A percentile compares a stretch with the other conserved stretches of the same genome.
Evolutionary conservation across 1,140 invertebrate genomes (phyloP).

Genomic region (Samia ricini): DNA sequence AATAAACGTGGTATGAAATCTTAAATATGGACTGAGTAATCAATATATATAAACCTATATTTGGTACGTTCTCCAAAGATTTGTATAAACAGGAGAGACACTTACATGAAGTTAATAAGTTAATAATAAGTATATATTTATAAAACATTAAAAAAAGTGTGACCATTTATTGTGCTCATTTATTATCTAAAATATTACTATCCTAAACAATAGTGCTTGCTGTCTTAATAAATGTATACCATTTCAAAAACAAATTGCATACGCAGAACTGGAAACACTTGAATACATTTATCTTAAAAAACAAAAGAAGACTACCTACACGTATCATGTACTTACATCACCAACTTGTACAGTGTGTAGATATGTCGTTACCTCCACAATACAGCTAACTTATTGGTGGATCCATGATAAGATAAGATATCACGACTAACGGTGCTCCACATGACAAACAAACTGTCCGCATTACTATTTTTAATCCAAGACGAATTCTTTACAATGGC

Average conservation of each 20-base stretch:
- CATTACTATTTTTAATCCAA: not conserved
- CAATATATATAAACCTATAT: too few relatives aligned
- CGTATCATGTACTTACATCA: not conserved
- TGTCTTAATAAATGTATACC: not conserved
- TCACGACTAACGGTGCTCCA: not conserved
- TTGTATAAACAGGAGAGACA: too few relatives aligned
- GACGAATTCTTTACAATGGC: not conserved
- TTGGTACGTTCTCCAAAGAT: too few relatives aligned
- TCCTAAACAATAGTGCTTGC: too few relatives aligned
- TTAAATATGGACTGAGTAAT: too few relatives aligned
- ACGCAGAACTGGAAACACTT: not conserved
- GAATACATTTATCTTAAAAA: not conserved
- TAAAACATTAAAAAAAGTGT: too few relatives aligned
- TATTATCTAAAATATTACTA: too few relatives aligned
- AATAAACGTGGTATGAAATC: too few relatives aligned
- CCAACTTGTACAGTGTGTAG: not conserved
- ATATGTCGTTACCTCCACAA: not conserved
- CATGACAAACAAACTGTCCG: not conserved
- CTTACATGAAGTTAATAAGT: too few relatives aligned
- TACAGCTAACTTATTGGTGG: not conserved
- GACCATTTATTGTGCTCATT: too few relatives aligned
- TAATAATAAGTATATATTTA: too few relatives aligned
- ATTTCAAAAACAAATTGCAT: not conserved
- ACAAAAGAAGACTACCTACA: not conserved
- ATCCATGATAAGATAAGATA: not conserved